A percentile compares a stretch with the other conserved stretches of the same genome.
phyloP scores from a whole-genome alignment of 2,888 invertebrate genomes.

The Drosophila fungiperda region DNA sequence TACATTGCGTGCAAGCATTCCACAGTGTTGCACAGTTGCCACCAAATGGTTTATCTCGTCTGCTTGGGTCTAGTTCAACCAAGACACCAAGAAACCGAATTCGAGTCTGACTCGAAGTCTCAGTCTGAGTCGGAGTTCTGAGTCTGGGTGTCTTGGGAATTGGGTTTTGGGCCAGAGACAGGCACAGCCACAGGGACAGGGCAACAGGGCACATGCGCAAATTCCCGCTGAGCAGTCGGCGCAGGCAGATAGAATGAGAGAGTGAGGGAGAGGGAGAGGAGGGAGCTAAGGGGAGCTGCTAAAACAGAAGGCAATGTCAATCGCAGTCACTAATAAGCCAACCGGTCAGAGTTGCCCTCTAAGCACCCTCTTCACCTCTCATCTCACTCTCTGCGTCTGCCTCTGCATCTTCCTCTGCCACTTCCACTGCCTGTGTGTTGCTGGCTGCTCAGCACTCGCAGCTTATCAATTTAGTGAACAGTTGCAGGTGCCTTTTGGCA shows the following conservation, averaged over 20 bases:
- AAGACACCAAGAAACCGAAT: background rate
- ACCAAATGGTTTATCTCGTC: conserved; percentile 51
- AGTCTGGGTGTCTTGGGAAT: conserved; percentile 16
- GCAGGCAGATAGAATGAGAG: background rate
- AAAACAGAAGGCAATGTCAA: conserved; percentile 68
- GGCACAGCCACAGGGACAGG: conserved; percentile 22
- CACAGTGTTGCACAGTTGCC: conserved; percentile 16
- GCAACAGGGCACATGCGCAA: conserved; percentile 39
- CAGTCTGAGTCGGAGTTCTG: conserved; percentile 10
- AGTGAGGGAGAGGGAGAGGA: background rate
- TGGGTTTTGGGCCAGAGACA: background rate
- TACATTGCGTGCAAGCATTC: conserved; percentile 71
- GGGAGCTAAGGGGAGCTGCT: background rate
- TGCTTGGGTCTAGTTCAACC: conserved; percentile 29
- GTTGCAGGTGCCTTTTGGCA: conserved; percentile 68
- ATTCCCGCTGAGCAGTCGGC: conserved; percentile 38
- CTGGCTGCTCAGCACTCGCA: conserved; percentile 37
- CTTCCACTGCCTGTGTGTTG: background rate
- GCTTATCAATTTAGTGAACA: conserved; percentile 76
- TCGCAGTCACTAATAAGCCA: conserved; percentile 69
- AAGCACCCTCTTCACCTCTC: background rate
- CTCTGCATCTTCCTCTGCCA: background rate
- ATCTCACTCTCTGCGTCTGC: background rate
- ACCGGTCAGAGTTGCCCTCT: conserved; percentile 58
- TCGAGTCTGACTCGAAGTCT: conserved; percentile 10